Evolutionary conservation across 1,140 invertebrate species (phyloP), one percentile per base, ranked within the genome.

Genomic region (Zaprionus taronus): DNA sequence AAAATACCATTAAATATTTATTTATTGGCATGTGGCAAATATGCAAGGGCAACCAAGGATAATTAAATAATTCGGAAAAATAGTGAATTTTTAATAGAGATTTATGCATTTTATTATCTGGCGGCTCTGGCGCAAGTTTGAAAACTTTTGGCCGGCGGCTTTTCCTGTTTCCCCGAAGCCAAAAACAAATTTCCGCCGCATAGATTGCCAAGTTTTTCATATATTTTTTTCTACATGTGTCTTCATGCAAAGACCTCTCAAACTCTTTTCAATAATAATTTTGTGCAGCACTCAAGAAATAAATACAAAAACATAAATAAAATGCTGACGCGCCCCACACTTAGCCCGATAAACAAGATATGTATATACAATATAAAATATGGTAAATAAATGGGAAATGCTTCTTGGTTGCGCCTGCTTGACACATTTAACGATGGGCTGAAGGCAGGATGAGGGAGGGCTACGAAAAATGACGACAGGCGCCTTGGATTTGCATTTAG

Each of bases 261-360:
- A 87, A 89, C 74, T 87, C 81, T 84, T 87, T 80, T 84, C 81
- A 89, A 89, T 87, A 89, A 89, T 87, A 81, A 84, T 79, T 72
- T 75, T 63, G 63, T 61, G 53, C 36, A 62, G 49, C 41, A 17
- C 58, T 77, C 63, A 72, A 84, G 58, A 83, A 83, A 79, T 77
- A 73, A 85, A 73, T 71, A 85, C 73, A 84, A 84, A 81, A 71
- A 75, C 73, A 87, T 87, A 87, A 87, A 87, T 87, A 87, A 72
- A 69, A 67, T 58, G 84, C 62, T 70, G 77, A 80, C 72, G 76
- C 77, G 65, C 74, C 83, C 80, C 76, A 77, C 84, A 70, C 83
- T 80, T 78, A 67, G 53, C 67, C 53, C 69, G 58, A 78, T 78
- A 77, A 77, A 64, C 73, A 64, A 73, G 57, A 22, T 66, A 71